phyloP scores from a whole-genome alignment of 2,113 vertebrate genomes.

The human (Homo sapiens) region GRCh38 chr11:27713501-27714000 shows the following conservation, averaged over 20 bases:
- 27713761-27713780: constrained; percentile 6
- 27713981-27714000: constrained; percentile 81
- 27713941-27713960: constrained; percentile 62
- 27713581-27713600: not conserved
- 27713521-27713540: not conserved
- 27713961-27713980: constrained; percentile 79
- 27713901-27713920: constrained; percentile 47
- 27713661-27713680: not conserved
- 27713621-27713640: not conserved
- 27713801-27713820: not conserved
- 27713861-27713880: not conserved
- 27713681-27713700: not conserved
- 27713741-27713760: not conserved
- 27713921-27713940: constrained; percentile 50
- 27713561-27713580: not conserved
- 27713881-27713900: constrained; percentile 50
- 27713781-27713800: not conserved
- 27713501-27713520: not conserved
- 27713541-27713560: not conserved
- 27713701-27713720: not conserved
- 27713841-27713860: not conserved
- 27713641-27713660: not conserved
- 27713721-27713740: not conserved
- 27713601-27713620: not conserved
- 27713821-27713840: not conserved